Conservation (phyloP, 2,113 vertebrate species). For the Pelecanus crispus region DNA sequence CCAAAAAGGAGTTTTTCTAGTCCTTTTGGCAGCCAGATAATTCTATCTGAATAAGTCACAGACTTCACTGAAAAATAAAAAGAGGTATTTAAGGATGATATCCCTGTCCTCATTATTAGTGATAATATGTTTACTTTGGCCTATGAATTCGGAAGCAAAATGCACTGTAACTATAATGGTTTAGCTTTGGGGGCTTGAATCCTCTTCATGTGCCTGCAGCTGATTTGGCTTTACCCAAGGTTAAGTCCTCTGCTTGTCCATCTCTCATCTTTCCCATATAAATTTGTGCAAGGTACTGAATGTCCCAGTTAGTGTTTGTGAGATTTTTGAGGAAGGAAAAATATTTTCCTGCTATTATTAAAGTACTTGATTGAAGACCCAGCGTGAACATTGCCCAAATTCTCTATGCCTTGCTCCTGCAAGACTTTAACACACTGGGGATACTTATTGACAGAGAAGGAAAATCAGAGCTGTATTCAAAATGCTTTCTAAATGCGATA, state of each 20-base stretch:
- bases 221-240: neutral
- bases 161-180: neutral
- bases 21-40: neutral
- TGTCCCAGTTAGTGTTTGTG: neutral
- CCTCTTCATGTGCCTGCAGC: neutral
- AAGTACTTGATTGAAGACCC: neutral
- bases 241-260: neutral
- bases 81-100: neutral
- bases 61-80: neutral
- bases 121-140: neutral
- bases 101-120: neutral
- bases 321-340: neutral
- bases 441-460: neutral
- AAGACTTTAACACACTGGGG: neutral
- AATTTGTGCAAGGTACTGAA: neutral
- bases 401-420: neutral
- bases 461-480: neutral
- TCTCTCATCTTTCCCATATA: neutral
- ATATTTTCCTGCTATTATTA: neutral
- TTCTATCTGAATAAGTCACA: neutral
- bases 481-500: neutral
- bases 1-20: neutral
- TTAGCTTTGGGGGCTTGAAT: neutral
- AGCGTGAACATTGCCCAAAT: neutral
- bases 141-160: neutral